These are phyloP conservation scores for Lagopus leucura DNA, from an alignment of 2,113 vertebrate species.

Conservation along the genomic window DNA sequence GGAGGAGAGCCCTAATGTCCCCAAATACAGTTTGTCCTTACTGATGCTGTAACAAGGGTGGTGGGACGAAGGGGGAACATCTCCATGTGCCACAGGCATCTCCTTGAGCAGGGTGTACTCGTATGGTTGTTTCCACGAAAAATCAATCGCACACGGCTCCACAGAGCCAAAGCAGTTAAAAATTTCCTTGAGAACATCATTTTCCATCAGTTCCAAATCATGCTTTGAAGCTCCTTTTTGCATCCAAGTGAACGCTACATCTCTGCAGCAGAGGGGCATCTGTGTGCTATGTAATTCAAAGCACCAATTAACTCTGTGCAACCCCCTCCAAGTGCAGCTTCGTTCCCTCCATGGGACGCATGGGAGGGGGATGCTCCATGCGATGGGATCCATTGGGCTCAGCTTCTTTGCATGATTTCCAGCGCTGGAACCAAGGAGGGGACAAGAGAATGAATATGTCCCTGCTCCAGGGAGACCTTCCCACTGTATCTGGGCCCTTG, in stretches of 20 bases:
- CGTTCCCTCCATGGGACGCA: too few relatives aligned
- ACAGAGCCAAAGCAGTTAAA: neutral
- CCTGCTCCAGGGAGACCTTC: neutral
- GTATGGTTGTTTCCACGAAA: neutral
- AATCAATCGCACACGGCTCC: rapidly evolving
- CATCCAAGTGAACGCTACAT: neutral
- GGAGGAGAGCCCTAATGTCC: neutral
- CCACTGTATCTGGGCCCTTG: neutral
- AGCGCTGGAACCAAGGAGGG: neutral
- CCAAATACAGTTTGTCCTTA: neutral
- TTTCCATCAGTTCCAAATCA: neutral
- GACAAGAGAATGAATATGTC: rapidly evolving
- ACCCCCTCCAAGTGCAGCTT: neutral
- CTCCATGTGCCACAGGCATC: neutral
- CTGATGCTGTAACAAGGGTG: neutral
- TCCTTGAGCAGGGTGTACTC: rapidly evolving
- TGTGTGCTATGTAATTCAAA: neutral
- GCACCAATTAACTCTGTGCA: neutral
- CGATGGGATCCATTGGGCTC: neutral
- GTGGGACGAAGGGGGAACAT: neutral
- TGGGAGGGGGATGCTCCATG: neutral
- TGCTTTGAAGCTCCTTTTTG: neutral
- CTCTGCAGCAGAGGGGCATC: neutral
- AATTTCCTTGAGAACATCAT: neutral
- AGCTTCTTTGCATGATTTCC: neutral